Evolutionary conservation across 2,888 invertebrate species (phyloP).

Genomic region (Aleiodes alternator): DNA sequence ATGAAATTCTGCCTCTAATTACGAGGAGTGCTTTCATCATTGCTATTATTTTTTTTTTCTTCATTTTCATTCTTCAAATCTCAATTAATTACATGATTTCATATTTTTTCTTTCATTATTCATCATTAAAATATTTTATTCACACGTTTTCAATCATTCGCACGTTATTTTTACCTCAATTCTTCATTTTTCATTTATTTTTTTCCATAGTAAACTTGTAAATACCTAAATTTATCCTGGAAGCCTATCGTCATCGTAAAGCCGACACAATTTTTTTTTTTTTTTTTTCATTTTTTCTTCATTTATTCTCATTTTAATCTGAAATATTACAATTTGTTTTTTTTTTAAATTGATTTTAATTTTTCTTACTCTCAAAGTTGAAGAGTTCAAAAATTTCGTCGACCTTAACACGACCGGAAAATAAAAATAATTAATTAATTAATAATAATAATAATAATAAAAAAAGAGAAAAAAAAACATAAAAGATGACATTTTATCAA

Average conservation of each 20-base stretch:
- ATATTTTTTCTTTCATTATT: slow-evolving; percentile 50
- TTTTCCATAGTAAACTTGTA: slow-evolving; percentile 66
- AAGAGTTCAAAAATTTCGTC: slow-evolving; percentile 42
- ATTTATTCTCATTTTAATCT: slow-evolving; percentile 25
- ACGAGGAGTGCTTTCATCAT: slow-evolving; percentile 65
- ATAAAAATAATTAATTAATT: slow-evolving; percentile 7
- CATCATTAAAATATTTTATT: slow-evolving; percentile 41
- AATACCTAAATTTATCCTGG: slow-evolving; percentile 74
- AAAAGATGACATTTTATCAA: slow-evolving; percentile 8
- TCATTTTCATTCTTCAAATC: slow-evolving; percentile 36
- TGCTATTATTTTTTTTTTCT: slow-evolving; percentile 42
- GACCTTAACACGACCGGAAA: slow-evolving; percentile 6
- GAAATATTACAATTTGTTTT: slow-evolving; percentile 36
- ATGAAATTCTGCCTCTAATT: slow-evolving; percentile 68
- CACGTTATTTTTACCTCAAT: slow-evolving; percentile 26
- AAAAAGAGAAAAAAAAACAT: slow-evolving; percentile 7
- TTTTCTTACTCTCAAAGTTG: slow-evolving; percentile 53
- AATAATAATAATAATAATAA: slow-evolving; percentile 18
- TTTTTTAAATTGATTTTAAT: slow-evolving; percentile 51
- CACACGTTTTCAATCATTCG: slow-evolving; percentile 44
- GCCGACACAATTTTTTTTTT: slow-evolving; percentile 29
- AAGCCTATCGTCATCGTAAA: slow-evolving; percentile 68
- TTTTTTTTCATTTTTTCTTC: slow-evolving; percentile 45
- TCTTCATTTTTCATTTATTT: slow-evolving; percentile 60
- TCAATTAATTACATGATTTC: slow-evolving; percentile 43